Percentiles rank a stretch among this genome's conserved stretches.
phyloP scores from a whole-genome alignment of 2,113 vertebrate species.

The Zosterops borbonicus region DNA sequence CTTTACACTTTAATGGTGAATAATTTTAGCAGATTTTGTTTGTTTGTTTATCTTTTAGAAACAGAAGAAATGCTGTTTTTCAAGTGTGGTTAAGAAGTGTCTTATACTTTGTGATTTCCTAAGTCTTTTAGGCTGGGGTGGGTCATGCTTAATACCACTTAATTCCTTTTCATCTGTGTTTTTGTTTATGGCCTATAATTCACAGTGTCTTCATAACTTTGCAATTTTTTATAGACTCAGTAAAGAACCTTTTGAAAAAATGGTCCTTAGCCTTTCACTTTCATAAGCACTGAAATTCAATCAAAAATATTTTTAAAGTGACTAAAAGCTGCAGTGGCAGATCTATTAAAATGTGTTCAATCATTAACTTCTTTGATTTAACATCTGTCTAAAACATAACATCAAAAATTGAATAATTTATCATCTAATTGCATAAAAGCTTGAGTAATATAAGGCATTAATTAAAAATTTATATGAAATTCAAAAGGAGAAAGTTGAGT shows the following conservation, averaged over 20 bases:
- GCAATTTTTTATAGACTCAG: not conserved
- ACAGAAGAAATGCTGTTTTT: not conserved
- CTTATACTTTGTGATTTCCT: not conserved
- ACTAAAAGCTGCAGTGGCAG: slow-evolving; percentile 41
- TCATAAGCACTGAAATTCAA: slow-evolving; percentile 23
- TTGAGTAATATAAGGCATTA: slow-evolving; percentile 53
- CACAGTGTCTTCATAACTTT: not conserved
- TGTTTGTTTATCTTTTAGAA: not conserved
- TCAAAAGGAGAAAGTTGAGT: slow-evolving; percentile 34
- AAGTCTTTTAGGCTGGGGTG: not conserved
- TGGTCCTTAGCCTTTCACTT: slow-evolving; percentile 11
- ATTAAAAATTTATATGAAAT: slow-evolving; percentile 68
- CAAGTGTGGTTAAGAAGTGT: not conserved
- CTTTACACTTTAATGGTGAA: not conserved
- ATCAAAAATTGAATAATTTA: slow-evolving; percentile 71
- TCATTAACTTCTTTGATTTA: slow-evolving; percentile 68
- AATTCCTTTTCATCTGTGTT: slow-evolving; percentile 11
- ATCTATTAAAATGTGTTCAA: slow-evolving; percentile 59
- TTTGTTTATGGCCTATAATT: slow-evolving; percentile 21
- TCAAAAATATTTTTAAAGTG: slow-evolving; percentile 38
- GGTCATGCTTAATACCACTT: not conserved
- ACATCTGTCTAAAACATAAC: slow-evolving; percentile 50
- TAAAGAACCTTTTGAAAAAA: slow-evolving; percentile 5
- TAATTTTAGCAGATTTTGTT: not conserved
- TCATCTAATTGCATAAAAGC: slow-evolving; percentile 60